phyloP scores from a whole-genome alignment of 2,797 vertebrate genomes.

The Anomalospiza imberbis region DNA sequence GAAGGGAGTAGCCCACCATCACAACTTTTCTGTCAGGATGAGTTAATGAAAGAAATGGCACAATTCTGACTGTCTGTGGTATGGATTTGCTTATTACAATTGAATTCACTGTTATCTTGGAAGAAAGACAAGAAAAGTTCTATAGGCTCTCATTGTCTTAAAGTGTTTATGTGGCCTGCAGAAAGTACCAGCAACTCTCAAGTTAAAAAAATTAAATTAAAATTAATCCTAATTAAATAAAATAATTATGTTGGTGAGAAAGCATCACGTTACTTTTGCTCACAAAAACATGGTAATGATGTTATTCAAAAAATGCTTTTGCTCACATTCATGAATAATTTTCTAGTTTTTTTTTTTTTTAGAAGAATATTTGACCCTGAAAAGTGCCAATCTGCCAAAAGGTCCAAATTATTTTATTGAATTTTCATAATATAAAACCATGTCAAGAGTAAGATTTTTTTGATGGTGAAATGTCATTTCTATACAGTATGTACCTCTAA shows the following conservation, averaged over 20 bases:
- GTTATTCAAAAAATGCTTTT: background rate
- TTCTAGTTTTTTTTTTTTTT: background rate
- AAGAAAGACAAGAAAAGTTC: background rate
- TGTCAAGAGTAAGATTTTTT: background rate
- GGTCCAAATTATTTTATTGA: background rate
- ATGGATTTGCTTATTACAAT: background rate
- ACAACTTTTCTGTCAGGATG: background rate
- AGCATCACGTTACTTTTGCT: background rate
- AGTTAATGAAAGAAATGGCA: background rate
- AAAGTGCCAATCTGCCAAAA: background rate
- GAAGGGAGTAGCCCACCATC: background rate
- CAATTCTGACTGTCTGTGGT: background rate
- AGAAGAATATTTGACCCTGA: background rate
- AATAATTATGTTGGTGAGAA: background rate
- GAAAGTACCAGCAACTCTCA: background rate
- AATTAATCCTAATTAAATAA: background rate
- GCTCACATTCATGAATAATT: background rate
- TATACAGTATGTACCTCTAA: background rate
- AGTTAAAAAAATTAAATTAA: slow-evolving; percentile 2
- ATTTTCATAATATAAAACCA: background rate
- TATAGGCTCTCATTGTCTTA: background rate
- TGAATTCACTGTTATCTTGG: background rate
- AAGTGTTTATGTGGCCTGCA: background rate
- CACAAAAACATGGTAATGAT: background rate
- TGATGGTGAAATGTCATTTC: background rate